phyloP scores from a whole-genome alignment of 1,140 invertebrate genomes.

The Plodia interpunctella region DNA sequence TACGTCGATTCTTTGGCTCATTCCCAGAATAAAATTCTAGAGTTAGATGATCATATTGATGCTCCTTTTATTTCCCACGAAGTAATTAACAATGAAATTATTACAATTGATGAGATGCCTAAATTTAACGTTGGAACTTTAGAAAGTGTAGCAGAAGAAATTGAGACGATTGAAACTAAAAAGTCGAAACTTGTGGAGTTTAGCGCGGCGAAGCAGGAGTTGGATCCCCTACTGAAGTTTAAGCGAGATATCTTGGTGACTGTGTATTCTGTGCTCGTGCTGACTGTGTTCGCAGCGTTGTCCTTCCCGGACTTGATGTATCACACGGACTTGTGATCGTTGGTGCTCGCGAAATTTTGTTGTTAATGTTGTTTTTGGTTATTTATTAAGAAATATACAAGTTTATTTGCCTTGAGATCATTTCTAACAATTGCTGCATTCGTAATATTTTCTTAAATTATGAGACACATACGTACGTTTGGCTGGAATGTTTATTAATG shows the following conservation, averaged over 20 bases:
- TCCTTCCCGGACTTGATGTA: slow-evolving; percentile 48
- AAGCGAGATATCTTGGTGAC: slow-evolving; percentile 63
- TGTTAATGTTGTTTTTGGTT: background rate
- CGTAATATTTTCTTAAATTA: too few relatives aligned
- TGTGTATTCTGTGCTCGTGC: slow-evolving; percentile 59
- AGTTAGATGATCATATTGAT: slow-evolving; percentile 13
- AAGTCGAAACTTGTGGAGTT: slow-evolving; percentile 5
- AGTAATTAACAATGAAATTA: background rate
- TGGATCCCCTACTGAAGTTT: slow-evolving; percentile 46
- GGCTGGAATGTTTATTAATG: too few relatives aligned
- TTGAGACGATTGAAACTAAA: background rate
- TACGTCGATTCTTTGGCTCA: slow-evolving; percentile 17
- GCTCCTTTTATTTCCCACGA: too few relatives aligned
- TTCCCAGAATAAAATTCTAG: slow-evolving; percentile 21
- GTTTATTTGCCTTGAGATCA: background rate
- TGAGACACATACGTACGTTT: too few relatives aligned
- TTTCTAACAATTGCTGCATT: too few relatives aligned
- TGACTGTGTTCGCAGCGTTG: slow-evolving; percentile 62
- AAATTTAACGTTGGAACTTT: background rate
- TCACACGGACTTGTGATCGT: slow-evolving; percentile 9
- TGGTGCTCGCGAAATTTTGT: background rate
- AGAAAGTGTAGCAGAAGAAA: background rate
- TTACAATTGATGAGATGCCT: background rate
- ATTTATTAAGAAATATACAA: slow-evolving; percentile 6
- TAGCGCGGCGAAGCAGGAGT: slow-evolving; percentile 13